phyloP scores from a whole-genome alignment of 2,888 invertebrate genomes.

The Cristatella mucedo region DNA sequence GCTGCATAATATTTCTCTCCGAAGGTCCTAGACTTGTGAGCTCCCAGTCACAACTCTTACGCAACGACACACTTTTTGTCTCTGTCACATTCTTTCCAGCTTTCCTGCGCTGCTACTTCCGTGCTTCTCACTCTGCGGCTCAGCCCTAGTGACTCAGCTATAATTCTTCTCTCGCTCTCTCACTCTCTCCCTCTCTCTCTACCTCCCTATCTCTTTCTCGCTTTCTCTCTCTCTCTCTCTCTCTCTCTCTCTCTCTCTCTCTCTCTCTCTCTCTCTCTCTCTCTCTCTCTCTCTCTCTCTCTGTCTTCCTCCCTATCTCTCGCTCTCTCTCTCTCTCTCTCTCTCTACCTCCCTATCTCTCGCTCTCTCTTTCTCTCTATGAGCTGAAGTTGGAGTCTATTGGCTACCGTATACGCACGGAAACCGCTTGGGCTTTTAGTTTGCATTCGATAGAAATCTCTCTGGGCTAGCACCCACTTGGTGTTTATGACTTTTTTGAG shows the following conservation, averaged over 20 bases:
- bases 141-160: background rate
- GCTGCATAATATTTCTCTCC: too few relatives aligned
- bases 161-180: background rate
- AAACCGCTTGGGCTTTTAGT: too few relatives aligned
- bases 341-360: background rate
- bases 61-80: too few relatives aligned
- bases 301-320: background rate
- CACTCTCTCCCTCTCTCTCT: background rate
- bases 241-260: constrained; percentile 1
- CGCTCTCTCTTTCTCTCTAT: background rate
- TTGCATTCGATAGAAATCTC: too few relatives aligned
- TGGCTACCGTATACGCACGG: too few relatives aligned
- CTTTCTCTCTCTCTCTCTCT: constrained; percentile 1
- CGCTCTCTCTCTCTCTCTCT: background rate
- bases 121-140: background rate
- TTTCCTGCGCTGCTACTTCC: background rate
- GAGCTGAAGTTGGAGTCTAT: too few relatives aligned
- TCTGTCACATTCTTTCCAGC: too few relatives aligned
- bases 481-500: too few relatives aligned
- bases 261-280: constrained; percentile 1
- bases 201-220: background rate
- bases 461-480: too few relatives aligned
- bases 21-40: too few relatives aligned
- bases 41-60: too few relatives aligned
- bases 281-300: constrained; percentile 1